These are phyloP conservation scores for Acromyrmex echinatior DNA, from an alignment of 1,140 invertebrate species.

Conservation along the genomic window DNA sequence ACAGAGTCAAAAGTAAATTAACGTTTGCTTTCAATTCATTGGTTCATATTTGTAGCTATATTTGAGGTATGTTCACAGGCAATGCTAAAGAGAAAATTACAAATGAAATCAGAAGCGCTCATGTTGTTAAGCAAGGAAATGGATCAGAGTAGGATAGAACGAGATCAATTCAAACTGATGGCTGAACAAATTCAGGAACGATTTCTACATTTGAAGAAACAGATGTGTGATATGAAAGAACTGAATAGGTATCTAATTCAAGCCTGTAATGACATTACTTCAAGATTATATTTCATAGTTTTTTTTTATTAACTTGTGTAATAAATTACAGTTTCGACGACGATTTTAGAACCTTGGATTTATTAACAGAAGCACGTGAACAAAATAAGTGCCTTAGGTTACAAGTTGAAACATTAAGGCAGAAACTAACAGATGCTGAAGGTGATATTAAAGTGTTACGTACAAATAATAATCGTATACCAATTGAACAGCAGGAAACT, in stretches of 20 bases:
- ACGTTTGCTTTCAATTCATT: neutral
- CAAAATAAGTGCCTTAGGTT: constrained; percentile 90
- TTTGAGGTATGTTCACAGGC: constrained; percentile 50
- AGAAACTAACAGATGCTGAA: constrained; percentile 91
- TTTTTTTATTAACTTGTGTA: constrained; percentile 20
- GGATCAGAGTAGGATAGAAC: constrained; percentile 92
- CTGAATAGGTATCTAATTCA: constrained; percentile 69
- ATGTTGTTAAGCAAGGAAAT: constrained; percentile 92
- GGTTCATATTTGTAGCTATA: neutral
- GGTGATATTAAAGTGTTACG: constrained; percentile 91
- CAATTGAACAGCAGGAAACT: constrained; percentile 72
- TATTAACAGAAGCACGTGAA: constrained; percentile 89
- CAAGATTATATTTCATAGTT: neutral
- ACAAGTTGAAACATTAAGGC: constrained; percentile 90
- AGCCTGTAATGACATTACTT: neutral
- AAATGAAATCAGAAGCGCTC: constrained; percentile 93
- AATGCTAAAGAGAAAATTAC: constrained; percentile 89
- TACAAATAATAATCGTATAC: constrained; percentile 80
- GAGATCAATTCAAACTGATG: constrained; percentile 94
- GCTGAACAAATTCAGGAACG: constrained; percentile 92
- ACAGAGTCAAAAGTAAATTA: constrained; percentile 43
- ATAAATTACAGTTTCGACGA: constrained; percentile 69
- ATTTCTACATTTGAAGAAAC: constrained; percentile 87
- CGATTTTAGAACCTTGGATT: constrained; percentile 79
- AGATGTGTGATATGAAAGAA: constrained; percentile 74